Conservation (phyloP, 2,888 invertebrate genomes). For the Baronia brevicornis region DNA sequence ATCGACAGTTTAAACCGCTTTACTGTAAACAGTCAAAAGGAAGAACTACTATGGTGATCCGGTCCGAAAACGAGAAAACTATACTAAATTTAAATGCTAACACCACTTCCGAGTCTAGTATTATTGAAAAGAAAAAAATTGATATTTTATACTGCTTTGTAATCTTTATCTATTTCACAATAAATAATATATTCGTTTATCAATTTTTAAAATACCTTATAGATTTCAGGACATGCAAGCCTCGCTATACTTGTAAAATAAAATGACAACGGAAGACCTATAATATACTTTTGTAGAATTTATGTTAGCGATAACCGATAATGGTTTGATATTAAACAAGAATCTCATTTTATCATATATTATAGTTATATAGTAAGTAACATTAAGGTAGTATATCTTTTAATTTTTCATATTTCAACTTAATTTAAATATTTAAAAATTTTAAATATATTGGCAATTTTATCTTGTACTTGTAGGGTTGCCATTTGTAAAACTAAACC, state of each 20-base stretch:
- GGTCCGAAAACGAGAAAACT: too few relatives aligned
- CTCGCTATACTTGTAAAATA: constrained; percentile 4
- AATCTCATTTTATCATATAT: constrained; percentile 17
- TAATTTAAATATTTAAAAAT: too few relatives aligned
- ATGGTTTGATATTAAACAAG: constrained; percentile 13
- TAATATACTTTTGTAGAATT: constrained; percentile 1
- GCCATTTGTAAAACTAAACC: too few relatives aligned
- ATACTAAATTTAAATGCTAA: too few relatives aligned
- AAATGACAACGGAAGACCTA: too few relatives aligned
- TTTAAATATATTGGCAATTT: too few relatives aligned
- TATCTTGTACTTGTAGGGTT: too few relatives aligned
- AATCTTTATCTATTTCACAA: background rate
- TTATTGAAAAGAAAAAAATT: too few relatives aligned
- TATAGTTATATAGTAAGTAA: constrained; percentile 13
- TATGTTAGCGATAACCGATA: constrained; percentile 1
- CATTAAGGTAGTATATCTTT: constrained; percentile 9
- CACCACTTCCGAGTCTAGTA: too few relatives aligned
- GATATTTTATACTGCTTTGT: too few relatives aligned
- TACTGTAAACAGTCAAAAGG: background rate
- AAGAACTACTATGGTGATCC: background rate
- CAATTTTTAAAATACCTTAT: too few relatives aligned
- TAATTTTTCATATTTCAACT: too few relatives aligned
- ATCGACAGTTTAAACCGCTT: background rate
- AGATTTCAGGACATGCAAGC: constrained; percentile 1
- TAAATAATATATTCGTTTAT: background rate